These are phyloP conservation scores for Dolichopus griseipennis DNA, from an alignment of 2,888 invertebrate species.

Conservation along the genomic window DNA sequence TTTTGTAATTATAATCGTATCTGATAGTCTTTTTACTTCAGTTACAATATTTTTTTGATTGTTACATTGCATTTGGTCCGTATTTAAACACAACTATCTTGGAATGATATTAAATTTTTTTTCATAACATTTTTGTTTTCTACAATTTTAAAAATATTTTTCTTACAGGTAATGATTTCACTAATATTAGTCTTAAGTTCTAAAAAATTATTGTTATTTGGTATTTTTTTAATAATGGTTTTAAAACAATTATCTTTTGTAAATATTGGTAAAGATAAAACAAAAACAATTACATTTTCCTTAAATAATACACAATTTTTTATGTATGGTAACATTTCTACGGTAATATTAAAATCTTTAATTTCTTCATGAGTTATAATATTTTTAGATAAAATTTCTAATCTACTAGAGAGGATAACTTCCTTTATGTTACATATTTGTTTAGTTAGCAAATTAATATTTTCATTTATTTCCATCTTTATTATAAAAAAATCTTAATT, in stretches of 20 bases:
- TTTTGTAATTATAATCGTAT: too few relatives aligned
- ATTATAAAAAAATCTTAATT: slow-evolving; percentile 11
- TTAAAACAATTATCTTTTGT: slow-evolving; percentile 8
- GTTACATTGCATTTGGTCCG: slow-evolving; percentile 12
- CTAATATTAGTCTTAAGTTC: slow-evolving; percentile 12
- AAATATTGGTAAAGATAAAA: slow-evolving; percentile 13
- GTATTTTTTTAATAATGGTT: slow-evolving; percentile 13
- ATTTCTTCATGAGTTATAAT: too few relatives aligned
- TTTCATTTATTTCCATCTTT: slow-evolving; percentile 11
- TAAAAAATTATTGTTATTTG: slow-evolving; percentile 14
- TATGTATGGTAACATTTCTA: slow-evolving; percentile 14
- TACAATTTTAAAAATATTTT: slow-evolving; percentile 9
- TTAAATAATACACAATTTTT: slow-evolving; percentile 12
- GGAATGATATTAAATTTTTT: slow-evolving; percentile 7
- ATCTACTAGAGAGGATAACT: slow-evolving; percentile 14
- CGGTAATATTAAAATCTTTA: slow-evolving; percentile 12
- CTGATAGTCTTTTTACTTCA: too few relatives aligned
- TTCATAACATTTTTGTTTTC: slow-evolving; percentile 10
- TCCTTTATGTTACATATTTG: slow-evolving; percentile 14
- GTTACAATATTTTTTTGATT: slow-evolving; percentile 11
- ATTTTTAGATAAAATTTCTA: too few relatives aligned
- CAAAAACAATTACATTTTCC: slow-evolving; percentile 13
- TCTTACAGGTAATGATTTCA: slow-evolving; percentile 10
- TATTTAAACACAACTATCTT: slow-evolving; percentile 12
- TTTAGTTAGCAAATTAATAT: slow-evolving; percentile 13